Percentiles rank a stretch among this genome's conserved stretches.
phyloP scores from a whole-genome alignment of 2,113 vertebrate genomes.

The Thymallus thymallus region DNA sequence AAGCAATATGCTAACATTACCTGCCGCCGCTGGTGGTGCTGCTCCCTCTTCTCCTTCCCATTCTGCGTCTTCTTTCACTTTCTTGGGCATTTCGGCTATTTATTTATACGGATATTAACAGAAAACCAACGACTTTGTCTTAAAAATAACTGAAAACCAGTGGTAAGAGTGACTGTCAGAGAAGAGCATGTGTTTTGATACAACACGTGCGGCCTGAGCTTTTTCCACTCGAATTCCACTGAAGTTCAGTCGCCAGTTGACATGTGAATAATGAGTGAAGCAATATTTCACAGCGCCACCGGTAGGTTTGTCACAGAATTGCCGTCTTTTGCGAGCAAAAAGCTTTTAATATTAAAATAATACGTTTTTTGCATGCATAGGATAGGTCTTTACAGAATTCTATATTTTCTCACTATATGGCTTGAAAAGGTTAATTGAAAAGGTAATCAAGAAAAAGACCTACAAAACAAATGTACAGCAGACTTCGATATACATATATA shows the following conservation, averaged over 20 bases:
- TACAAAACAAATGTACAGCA: too few species aligned
- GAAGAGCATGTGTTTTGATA: background rate
- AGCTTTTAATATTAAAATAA: too few species aligned
- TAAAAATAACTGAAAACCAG: background rate
- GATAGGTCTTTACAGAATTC: too few species aligned
- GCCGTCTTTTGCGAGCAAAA: too few species aligned
- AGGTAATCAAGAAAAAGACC: too few species aligned
- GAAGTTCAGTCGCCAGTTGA: slow-evolving; percentile 2
- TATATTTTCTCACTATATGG: too few species aligned
- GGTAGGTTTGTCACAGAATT: background rate
- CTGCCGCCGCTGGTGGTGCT: background rate
- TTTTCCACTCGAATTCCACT: slow-evolving; percentile 5
- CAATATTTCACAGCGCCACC: slow-evolving; percentile 20
- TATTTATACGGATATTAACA: background rate
- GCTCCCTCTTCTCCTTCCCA: slow-evolving; percentile 70
- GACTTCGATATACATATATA: background rate
- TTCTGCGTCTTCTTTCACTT: slow-evolving; percentile 68
- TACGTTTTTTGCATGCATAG: too few species aligned
- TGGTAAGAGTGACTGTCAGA: background rate
- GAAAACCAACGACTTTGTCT: background rate
- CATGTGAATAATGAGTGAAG: background rate
- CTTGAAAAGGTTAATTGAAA: too few species aligned
- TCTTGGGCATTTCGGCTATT: slow-evolving; percentile 67
- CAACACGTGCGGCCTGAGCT: slow-evolving; percentile 22
- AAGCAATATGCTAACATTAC: background rate